Evolutionary conservation across 2,888 invertebrate species (phyloP).

Genomic region (Stegana nigrithorax): DNA sequence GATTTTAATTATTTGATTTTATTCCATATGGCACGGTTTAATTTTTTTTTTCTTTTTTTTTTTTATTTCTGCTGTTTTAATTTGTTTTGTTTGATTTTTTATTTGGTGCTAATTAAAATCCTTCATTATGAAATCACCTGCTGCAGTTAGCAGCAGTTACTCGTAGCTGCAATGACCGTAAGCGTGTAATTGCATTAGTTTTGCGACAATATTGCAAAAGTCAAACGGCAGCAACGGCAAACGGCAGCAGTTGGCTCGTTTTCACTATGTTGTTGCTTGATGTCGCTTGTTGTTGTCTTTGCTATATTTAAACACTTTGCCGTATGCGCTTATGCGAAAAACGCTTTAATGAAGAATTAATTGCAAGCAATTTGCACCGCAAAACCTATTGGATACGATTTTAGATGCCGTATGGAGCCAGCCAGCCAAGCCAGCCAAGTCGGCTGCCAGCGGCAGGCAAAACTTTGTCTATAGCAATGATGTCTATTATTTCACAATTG

Average conservation of each 20-base stretch:
- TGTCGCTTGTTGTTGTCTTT: neutral
- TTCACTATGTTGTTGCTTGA: too few species aligned
- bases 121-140: slow-evolving; percentile 55
- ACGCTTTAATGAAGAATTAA: slow-evolving; percentile 67
- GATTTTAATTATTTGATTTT: slow-evolving; percentile 4
- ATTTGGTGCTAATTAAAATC: slow-evolving; percentile 60
- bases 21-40: too few species aligned
- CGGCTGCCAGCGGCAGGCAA: too few species aligned
- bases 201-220: slow-evolving; percentile 13
- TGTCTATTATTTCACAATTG: slow-evolving; percentile 13
- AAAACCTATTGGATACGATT: slow-evolving; percentile 35
- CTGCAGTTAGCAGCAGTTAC: slow-evolving; percentile 38
- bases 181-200: slow-evolving; percentile 60
- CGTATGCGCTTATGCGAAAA: slow-evolving; percentile 60
- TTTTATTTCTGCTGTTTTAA: slow-evolving; percentile 30
- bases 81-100: slow-evolving; percentile 26
- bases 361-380: slow-evolving; percentile 66
- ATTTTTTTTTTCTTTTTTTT: slow-evolving; percentile 4
- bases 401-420: neutral
- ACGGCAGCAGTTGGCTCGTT: slow-evolving; percentile 26
- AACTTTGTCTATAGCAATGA: too few species aligned
- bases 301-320: slow-evolving; percentile 37
- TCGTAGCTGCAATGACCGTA: slow-evolving; percentile 43
- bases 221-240: slow-evolving; percentile 1
- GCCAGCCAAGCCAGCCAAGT: too few species aligned